These are phyloP conservation scores for Ectropis grisescens DNA, from an alignment of 1,140 invertebrate species.

Conservation along the genomic window DNA sequence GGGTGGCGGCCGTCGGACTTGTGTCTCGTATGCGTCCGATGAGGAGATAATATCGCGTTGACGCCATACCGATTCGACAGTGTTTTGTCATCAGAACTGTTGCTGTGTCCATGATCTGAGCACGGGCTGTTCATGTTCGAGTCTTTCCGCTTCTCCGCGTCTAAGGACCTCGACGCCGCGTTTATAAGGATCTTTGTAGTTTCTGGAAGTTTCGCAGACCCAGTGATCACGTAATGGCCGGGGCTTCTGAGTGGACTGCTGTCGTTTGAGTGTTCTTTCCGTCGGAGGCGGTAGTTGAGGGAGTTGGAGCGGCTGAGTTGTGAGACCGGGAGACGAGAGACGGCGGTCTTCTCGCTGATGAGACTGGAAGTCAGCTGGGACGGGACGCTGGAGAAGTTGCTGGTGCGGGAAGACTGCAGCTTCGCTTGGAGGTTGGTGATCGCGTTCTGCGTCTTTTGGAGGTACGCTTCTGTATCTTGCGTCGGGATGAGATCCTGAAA, in stretches of 20 bases:
- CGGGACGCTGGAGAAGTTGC: slow-evolving; percentile 35
- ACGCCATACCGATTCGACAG: slow-evolving; percentile 43
- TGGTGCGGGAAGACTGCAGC: slow-evolving; percentile 48
- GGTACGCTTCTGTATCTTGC: slow-evolving; percentile 75
- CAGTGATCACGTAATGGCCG: slow-evolving; percentile 62
- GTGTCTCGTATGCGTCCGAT: slow-evolving; percentile 40
- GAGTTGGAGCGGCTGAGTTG: slow-evolving; percentile 64
- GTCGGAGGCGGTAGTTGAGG: slow-evolving; percentile 57
- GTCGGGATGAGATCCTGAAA: slow-evolving; percentile 67
- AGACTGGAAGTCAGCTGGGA: slow-evolving; percentile 51
- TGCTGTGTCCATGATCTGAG: slow-evolving; percentile 41
- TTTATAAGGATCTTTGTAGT: slow-evolving; percentile 42
- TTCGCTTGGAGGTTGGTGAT: slow-evolving; percentile 75
- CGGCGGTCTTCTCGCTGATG: slow-evolving; percentile 54
- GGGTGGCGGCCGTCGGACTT: slow-evolving; percentile 26
- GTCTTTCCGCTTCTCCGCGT: slow-evolving; percentile 43
- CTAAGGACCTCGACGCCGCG: slow-evolving; percentile 50
- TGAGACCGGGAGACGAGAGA: slow-evolving; percentile 55
- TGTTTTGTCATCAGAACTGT: slow-evolving; percentile 59
- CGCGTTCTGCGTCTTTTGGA: slow-evolving; percentile 77
- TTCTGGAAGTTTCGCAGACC: slow-evolving; percentile 44
- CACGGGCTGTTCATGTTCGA: slow-evolving; percentile 57
- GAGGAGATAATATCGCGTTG: slow-evolving; percentile 35
- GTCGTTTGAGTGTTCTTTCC: slow-evolving; percentile 43
- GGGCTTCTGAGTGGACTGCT: slow-evolving; percentile 62